phyloP scores from a whole-genome alignment of 2,797 vertebrate species.

The Artibeus jamaicensis region DNA sequence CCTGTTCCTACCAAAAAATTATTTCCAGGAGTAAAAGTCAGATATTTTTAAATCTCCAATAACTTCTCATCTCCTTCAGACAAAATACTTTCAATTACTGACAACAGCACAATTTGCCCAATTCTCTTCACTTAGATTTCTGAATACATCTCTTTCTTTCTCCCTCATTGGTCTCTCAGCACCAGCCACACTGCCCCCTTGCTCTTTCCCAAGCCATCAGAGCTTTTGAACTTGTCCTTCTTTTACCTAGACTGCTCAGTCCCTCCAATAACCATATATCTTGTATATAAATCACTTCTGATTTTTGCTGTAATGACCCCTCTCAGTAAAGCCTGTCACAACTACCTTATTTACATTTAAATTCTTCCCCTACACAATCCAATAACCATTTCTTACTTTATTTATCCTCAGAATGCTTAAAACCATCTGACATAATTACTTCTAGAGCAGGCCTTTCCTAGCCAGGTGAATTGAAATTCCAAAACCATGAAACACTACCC shows the following conservation, averaged over 20 bases:
- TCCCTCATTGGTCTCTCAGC: rapidly evolving
- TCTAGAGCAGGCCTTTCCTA: not conserved
- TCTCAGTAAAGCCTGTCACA: not conserved
- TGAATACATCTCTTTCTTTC: not conserved
- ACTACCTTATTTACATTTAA: not conserved
- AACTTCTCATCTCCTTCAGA: not conserved
- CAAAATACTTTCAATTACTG: not conserved
- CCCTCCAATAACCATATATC: not conserved
- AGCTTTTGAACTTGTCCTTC: too few species aligned
- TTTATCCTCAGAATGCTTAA: too few species aligned
- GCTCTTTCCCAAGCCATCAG: rapidly evolving
- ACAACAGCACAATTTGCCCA: not conserved
- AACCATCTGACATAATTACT: not conserved
- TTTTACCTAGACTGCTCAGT: rapidly evolving
- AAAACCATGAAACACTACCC: not conserved
- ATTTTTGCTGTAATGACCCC: not conserved
- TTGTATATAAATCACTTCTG: not conserved
- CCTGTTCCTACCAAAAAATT: not conserved
- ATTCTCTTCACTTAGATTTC: too few species aligned
- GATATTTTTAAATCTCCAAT: not conserved
- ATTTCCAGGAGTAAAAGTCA: not conserved
- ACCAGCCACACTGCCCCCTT: rapidly evolving
- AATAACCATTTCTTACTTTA: not conserved
- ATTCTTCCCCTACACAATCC: rapidly evolving
- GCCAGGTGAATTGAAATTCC: not conserved